Percentiles rank a stretch among this genome's conserved stretches.
Evolutionary conservation across 2,797 vertebrate genomes (phyloP).

Genomic region (Cyprinella venusta): DNA sequence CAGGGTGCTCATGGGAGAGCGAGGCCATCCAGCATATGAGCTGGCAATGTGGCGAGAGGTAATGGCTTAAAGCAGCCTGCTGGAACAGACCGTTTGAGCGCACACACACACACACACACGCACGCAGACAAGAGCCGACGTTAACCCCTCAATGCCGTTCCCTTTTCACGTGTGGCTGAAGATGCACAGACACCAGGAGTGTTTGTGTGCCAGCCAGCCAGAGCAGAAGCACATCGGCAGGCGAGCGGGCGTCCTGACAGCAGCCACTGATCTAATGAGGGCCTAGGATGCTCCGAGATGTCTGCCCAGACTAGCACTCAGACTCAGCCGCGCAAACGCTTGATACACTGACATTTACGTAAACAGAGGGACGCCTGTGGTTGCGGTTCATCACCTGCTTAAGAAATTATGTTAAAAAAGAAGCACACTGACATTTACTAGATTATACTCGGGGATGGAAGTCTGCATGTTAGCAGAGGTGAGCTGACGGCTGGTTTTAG

Average conservation of each 20-base stretch:
- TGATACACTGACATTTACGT: conserved; percentile 38
- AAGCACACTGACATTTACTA: conserved; percentile 32
- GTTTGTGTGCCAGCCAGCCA: conserved; percentile 48
- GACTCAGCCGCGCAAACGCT: not conserved
- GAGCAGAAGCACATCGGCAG: conserved; percentile 60
- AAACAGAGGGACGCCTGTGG: conserved; percentile 17
- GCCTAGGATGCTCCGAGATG: conserved; percentile 60
- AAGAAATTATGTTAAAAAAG: conserved; percentile 27
- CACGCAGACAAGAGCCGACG: conserved; percentile 71
- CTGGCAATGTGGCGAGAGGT: conserved; percentile 94
- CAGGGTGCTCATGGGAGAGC: conserved; percentile 92
- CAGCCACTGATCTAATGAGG: conserved; percentile 74
- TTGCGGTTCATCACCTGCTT: conserved; percentile 16
- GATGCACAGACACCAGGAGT: conserved; percentile 35
- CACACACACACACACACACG: conserved; percentile 61
- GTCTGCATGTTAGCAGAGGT: conserved; percentile 6
- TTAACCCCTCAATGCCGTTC: conserved; percentile 72
- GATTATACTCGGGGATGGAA: not conserved
- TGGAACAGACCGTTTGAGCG: conserved; percentile 76
- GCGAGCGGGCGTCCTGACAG: conserved; percentile 63
- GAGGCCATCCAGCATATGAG: conserved; percentile 93
- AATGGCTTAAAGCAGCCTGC: conserved; percentile 92
- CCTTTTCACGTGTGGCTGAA: conserved; percentile 48
- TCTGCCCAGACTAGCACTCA: conserved; percentile 13
- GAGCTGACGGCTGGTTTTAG: conserved; percentile 4